These are phyloP conservation scores for Agelaius phoeniceus DNA, from an alignment of 2,113 vertebrate species.

Conservation along the genomic window DNA sequence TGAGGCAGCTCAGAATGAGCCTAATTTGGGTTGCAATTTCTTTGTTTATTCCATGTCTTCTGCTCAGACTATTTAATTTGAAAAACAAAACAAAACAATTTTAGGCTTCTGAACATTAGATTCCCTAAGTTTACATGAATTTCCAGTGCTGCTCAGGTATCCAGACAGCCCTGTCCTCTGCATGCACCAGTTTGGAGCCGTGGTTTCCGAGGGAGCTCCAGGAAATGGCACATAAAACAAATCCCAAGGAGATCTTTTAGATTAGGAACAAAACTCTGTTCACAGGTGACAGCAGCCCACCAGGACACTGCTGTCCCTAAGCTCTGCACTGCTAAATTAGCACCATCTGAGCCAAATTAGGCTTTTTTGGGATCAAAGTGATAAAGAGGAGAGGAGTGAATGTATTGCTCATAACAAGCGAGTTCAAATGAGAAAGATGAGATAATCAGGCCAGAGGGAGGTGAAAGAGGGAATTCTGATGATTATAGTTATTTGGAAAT, in stretches of 20 bases:
- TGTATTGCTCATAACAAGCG: neutral
- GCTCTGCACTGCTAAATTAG: neutral
- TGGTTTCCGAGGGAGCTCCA: neutral
- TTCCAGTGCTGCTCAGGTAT: neutral
- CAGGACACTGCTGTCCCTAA: neutral
- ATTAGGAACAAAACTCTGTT: neutral
- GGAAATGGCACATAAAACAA: neutral
- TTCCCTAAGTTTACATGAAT: neutral
- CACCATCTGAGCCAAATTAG: conserved; percentile 3
- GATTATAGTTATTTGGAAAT: conserved; percentile 54
- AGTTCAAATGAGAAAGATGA: conserved; percentile 49
- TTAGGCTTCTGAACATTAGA: neutral
- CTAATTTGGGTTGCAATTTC: neutral
- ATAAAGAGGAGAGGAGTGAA: neutral
- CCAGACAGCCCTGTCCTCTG: neutral
- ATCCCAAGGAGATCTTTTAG: neutral
- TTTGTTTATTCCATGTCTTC: neutral
- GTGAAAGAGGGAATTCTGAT: conserved; percentile 55
- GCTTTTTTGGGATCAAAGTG: neutral
- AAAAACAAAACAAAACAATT: neutral
- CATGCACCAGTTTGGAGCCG: accelerated
- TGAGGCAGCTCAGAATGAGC: neutral
- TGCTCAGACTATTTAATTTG: neutral
- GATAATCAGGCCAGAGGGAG: conserved; percentile 44
- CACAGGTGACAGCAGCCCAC: neutral